Evolutionary conservation across 2,888 invertebrate species (phyloP).

Genomic region (Ophioninae sp.): DNA sequence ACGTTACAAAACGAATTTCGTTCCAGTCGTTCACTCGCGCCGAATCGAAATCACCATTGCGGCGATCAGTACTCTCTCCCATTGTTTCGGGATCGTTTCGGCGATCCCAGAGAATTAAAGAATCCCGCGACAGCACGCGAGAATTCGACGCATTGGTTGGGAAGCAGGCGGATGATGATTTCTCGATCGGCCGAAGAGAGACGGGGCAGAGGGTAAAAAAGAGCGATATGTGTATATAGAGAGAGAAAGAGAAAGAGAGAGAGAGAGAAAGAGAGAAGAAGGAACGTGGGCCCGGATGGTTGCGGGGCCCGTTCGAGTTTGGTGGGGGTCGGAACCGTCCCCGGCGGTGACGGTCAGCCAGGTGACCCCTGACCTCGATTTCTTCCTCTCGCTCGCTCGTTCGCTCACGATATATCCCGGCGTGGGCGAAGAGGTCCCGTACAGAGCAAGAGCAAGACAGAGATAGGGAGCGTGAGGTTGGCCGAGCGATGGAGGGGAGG

Average conservation of each 20-base stretch:
- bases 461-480: conserved; percentile 30
- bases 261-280: conserved; percentile 44
- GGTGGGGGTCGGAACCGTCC: conserved; percentile 75
- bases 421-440: conserved; percentile 75
- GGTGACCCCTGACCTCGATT: conserved; percentile 79
- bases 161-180: conserved; percentile 41
- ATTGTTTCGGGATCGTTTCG: conserved; percentile 40
- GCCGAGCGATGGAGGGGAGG: too few species aligned
- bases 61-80: conserved; percentile 68
- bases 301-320: conserved; percentile 52
- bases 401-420: conserved; percentile 67
- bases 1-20: conserved; percentile 36
- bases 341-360: conserved; percentile 81
- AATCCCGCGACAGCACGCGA: conserved; percentile 63
- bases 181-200: conserved; percentile 49
- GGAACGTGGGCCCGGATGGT: conserved; percentile 56
- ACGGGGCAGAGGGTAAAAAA: conserved; percentile 48
- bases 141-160: conserved; percentile 60
- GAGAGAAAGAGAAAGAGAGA: conserved; percentile 47
- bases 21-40: conserved; percentile 65
- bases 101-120: conserved; percentile 42
- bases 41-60: conserved; percentile 49
- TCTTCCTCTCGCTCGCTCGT: conserved; percentile 68
- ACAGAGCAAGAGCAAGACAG: conserved; percentile 64
- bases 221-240: not conserved